These are phyloP conservation scores for Trichechus manatus DNA, from an alignment of 2,113 vertebrate genomes.

Conservation along the genomic window DNA sequence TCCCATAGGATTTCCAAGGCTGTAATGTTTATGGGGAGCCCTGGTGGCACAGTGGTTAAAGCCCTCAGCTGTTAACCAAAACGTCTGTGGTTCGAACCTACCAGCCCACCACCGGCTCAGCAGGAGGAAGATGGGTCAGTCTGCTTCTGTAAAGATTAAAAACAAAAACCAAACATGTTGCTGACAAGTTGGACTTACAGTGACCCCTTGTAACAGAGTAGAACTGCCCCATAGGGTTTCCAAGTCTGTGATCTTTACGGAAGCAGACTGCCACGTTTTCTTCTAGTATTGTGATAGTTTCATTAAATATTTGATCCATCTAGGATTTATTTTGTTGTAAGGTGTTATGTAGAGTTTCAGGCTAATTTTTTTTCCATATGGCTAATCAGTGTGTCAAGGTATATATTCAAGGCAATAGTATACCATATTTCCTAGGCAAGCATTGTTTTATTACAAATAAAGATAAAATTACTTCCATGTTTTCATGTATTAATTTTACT, in stretches of 20 bases:
- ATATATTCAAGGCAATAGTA: not conserved
- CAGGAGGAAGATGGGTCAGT: not conserved
- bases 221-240: not conserved
- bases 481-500: not conserved
- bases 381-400: not conserved
- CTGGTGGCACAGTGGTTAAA: not conserved
- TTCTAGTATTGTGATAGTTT: not conserved
- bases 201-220: not conserved
- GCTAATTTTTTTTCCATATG: not conserved
- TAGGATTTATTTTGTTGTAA: slow-evolving; percentile 55
- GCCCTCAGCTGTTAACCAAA: not conserved
- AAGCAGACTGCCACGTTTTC: not conserved
- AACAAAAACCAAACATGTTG: not conserved
- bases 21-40: not conserved
- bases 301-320: slow-evolving; percentile 18
- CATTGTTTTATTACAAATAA: slow-evolving; percentile 38
- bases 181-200: not conserved
- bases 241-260: not conserved
- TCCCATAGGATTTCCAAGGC: not conserved
- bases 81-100: not conserved
- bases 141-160: not conserved
- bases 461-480: slow-evolving; percentile 4
- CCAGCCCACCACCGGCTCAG: not conserved
- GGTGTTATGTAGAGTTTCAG: not conserved
- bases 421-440: not conserved